These are phyloP conservation scores for Gobius niger DNA, from an alignment of 2,113 vertebrate species.

Conservation along the genomic window DNA sequence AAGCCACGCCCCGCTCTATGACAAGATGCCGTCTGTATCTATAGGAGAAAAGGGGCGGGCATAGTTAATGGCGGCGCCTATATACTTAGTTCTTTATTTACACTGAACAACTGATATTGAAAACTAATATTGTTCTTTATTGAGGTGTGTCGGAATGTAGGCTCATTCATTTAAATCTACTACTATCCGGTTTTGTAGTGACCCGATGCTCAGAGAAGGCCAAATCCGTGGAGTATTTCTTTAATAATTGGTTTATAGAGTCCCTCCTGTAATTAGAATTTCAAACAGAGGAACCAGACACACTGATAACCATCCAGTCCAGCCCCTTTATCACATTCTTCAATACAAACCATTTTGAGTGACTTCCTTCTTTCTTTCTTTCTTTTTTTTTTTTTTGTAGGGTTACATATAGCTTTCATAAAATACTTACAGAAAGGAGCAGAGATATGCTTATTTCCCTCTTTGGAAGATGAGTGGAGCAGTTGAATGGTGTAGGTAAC, in stretches of 20 bases:
- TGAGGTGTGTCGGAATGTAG: no score
- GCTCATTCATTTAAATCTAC: no score
- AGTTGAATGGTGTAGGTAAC: slow-evolving; percentile 50
- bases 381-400: slow-evolving; percentile 19
- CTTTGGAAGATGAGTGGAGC: slow-evolving; percentile 34
- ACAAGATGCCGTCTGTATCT: no score
- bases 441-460: slow-evolving; percentile 32
- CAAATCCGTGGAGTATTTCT: not conserved
- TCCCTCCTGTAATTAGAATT: not conserved
- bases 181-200: not conserved
- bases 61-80: no score
- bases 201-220: not conserved
- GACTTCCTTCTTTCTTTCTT: slow-evolving; percentile 17
- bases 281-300: not conserved
- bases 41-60: no score
- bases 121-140: no score
- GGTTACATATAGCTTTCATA: slow-evolving; percentile 24
- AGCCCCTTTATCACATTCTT: slow-evolving; percentile 5
- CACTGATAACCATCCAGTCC: slow-evolving; percentile 2
- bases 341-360: not conserved
- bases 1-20: no score
- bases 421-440: slow-evolving; percentile 30
- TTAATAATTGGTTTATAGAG: slow-evolving; percentile 4
- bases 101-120: no score
- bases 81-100: no score